Conservation (phyloP, 2,797 vertebrate genomes). For the Acanthopagrus latus region DNA sequence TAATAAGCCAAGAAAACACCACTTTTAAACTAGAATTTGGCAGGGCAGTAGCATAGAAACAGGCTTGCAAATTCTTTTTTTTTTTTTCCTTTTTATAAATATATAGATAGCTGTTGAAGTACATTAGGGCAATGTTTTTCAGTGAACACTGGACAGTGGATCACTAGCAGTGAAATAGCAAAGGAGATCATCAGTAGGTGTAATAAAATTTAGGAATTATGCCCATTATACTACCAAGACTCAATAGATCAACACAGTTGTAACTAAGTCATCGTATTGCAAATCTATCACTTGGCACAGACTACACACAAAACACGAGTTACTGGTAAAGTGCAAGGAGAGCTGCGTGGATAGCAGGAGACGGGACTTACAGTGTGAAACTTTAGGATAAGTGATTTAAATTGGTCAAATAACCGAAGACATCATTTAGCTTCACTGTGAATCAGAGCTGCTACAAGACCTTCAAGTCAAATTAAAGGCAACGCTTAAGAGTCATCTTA, state of each 20-base stretch:
- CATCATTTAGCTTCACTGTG: conserved; percentile 71
- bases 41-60: conserved; percentile 61
- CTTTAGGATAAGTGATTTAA: conserved; percentile 30
- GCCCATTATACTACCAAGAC: conserved; percentile 51
- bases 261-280: conserved; percentile 48
- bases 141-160: conserved; percentile 57
- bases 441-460: conserved; percentile 51
- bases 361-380: conserved; percentile 58
- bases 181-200: conserved; percentile 47
- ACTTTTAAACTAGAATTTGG: conserved; percentile 51
- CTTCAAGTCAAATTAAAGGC: conserved; percentile 16
- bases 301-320: conserved; percentile 78
- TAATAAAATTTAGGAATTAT: conserved; percentile 43
- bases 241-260: conserved; percentile 42
- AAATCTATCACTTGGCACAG: conserved; percentile 80
- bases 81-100: conserved; percentile 30
- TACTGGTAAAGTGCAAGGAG: conserved; percentile 84
- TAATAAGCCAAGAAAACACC: conserved; percentile 40
- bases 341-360: conserved; percentile 57
- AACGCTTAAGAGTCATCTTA: neutral
- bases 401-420: conserved; percentile 60
- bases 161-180: conserved; percentile 51
- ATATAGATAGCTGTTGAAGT: conserved; percentile 25
- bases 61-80: conserved; percentile 25
- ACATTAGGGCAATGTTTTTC: conserved; percentile 35